phyloP scores from a whole-genome alignment of 64 coral and sea anemone genomes.

The Pachyseris speciosa region DNA sequence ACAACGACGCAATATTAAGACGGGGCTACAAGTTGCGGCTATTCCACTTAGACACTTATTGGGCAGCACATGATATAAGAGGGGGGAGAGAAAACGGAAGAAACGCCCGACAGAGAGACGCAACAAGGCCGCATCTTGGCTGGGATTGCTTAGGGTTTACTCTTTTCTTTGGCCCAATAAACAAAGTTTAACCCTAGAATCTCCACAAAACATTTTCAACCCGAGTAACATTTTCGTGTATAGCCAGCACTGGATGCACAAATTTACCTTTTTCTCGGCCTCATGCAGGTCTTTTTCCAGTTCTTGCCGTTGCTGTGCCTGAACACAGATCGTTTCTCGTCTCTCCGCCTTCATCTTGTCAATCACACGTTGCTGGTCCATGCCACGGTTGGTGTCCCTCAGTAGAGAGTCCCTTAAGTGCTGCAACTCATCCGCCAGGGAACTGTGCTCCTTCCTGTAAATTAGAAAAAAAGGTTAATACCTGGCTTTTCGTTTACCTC shows the following conservation, averaged over 20 bases:
- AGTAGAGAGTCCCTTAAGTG: slow-evolving; percentile 39
- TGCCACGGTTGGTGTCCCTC: slow-evolving; percentile 40
- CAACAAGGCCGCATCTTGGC: no score
- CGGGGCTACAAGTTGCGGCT: background rate
- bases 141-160: no score
- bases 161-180: no score
- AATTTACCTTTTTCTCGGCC: slow-evolving; percentile 49
- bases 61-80: no score
- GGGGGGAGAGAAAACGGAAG: no score
- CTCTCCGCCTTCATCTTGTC: slow-evolving; percentile 64
- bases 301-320: slow-evolving; percentile 48
- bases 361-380: slow-evolving; percentile 47
- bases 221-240: no score
- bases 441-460: slow-evolving; percentile 19
- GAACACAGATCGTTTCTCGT: slow-evolving; percentile 57
- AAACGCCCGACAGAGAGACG: no score
- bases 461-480: background rate
- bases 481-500: background rate
- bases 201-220: no score
- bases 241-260: no score
- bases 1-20: background rate
- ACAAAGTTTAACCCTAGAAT: no score
- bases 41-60: no score
- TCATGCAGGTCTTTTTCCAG: slow-evolving; percentile 21
- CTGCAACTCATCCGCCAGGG: slow-evolving; percentile 21